Base-by-base conservation (phyloP, 2,113 vertebrate genomes). In the Uropsilus gracilis region DNA sequence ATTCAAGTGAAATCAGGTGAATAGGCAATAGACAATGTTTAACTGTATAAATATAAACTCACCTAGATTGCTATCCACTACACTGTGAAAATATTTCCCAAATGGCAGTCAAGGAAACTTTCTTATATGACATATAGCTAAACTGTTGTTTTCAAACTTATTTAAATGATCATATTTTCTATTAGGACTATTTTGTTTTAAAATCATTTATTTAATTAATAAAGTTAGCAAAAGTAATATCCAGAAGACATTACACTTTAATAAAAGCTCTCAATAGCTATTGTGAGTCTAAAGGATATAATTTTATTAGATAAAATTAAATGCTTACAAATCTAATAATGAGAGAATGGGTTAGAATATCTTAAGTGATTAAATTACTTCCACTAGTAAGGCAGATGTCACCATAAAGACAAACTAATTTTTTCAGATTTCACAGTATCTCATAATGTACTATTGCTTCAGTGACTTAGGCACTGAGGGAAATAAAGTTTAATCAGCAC, bases 401-500 rank as follows among this genome's bases (percentile, higher is more conserved):
- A 66, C 44, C 11, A 32, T 46, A 17, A 75, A 78, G 64, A 44
- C 24, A 76, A 50, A 96, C 39, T 64, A 71, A 66, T 18, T 66
- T 75, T 75, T 84, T 42, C 39, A 64, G 28, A 71, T 64, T 93
- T 6, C 30, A 64, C 13, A 50, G 28, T 50, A 34, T 53, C 42
- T 64, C 32, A 71, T 10, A 85, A 22, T 50, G 6, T 71, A 34
- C 63, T 80, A 86, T 44, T 89, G 42, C 71, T 71, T 95, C 71
- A 66, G 0, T 78, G 71, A 91, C 44, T 64, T 71, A 37, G 78
- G 57, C 66, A 71, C 50, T 83, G 28, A 83, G 11, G 50, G 44
- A 7, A 82, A 80, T 69, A n/a, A 92, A 94, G 20, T 75, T 89
- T 87, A 95, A 94, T 95, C 71, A 84, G 50, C 71, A 32, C 59